phyloP scores from a whole-genome alignment of 2,113 vertebrate genomes.

The Todiramphus saurophagus region DNA sequence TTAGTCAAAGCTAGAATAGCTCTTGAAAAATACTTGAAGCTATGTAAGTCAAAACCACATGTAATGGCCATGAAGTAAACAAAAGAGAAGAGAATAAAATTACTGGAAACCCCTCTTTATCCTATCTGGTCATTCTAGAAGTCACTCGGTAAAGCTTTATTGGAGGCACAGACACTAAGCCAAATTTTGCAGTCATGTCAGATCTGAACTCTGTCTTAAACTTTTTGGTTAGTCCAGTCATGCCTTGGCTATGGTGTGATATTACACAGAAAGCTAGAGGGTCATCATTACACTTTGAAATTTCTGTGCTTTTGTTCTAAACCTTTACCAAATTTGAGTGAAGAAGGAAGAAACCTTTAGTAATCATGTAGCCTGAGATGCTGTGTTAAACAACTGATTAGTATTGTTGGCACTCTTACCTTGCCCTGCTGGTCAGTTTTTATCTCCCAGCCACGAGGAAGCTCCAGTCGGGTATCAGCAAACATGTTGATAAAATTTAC shows the following conservation, averaged over 20 bases:
- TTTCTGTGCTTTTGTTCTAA: neutral
- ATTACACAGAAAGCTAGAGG: neutral
- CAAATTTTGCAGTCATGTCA: neutral
- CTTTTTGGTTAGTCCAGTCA: neutral
- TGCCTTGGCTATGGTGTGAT: neutral
- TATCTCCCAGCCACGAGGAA: constrained; percentile 97
- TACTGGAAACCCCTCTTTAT: neutral
- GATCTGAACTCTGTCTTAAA: neutral
- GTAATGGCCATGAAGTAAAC: neutral
- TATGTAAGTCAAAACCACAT: neutral
- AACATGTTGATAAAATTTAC: constrained; percentile 98
- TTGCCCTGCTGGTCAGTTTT: constrained; percentile 97
- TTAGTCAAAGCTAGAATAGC: neutral
- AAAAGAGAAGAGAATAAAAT: neutral
- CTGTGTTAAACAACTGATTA: neutral
- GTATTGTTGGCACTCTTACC: constrained; percentile 70
- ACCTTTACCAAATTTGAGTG: neutral
- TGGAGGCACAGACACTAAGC: neutral
- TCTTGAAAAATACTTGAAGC: neutral
- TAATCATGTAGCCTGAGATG: neutral
- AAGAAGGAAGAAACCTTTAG: neutral
- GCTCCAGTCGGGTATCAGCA: constrained; percentile 88
- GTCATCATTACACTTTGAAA: neutral
- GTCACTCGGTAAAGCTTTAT: neutral
- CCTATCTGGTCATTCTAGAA: neutral